Base-by-base conservation (phyloP, 2,113 vertebrate genomes). In the Hassar affinis region DNA sequence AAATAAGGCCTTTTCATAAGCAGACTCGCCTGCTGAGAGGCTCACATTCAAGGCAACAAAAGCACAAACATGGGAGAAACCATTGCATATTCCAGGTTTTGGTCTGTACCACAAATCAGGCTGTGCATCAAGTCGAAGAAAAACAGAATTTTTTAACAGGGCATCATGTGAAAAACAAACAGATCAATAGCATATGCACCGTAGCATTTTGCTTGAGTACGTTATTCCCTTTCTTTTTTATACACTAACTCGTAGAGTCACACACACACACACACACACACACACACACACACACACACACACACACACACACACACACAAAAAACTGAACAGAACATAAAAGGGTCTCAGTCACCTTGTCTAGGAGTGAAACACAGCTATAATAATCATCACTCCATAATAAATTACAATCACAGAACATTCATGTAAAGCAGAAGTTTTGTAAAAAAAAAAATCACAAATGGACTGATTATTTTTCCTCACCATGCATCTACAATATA, bases 401-500 rank as follows among this genome's bases (percentile, higher is more conserved):
- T 92, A 91, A 93, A 93, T 93, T 93, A 93, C 92, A 93, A 89
- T 91, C 91, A 93, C 90, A 91, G 90, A 91, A 91, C 92, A 93
- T 91, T 92, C 87, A 78, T 84, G 85, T 85, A 90, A 92, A 90
- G 89, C 76, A 81, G 66, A 86, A 87, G 45, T 87, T 59, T 90
- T 80, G 56, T 76, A 47, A 47, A 51, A 25, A 64, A 6, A 27
- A 42, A n/a, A 20, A 91, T 84, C 86, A 89, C 87, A 72, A 88
- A 85, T 86, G 61, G 86, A 89, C 91, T 93, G 90, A 90, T 90
- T 88, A 84, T 66, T 54, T 80, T 71, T 82, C 62, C 66, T 87
- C 47, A 88, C 91, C 93, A 93, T 94, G 93, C 93, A 92, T 91
- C 30, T 79, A 84, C 64, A 84, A 79, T 91, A 93, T 93, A 94